These are phyloP conservation scores for Grallaria varia DNA, from an alignment of 2,113 vertebrate species.

Conservation along the genomic window DNA sequence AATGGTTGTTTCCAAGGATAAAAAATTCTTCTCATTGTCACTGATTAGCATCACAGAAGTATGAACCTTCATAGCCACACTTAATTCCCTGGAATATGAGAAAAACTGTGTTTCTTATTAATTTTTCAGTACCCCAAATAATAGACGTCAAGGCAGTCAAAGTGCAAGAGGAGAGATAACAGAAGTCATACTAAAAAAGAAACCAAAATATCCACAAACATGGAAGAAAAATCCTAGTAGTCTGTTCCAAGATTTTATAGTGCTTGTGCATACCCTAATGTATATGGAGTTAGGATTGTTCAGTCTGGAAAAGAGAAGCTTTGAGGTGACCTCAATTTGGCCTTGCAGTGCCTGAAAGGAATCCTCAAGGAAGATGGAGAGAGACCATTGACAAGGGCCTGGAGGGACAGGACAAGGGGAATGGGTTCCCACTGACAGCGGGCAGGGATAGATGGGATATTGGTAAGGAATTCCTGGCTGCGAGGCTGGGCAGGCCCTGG, in stretches of 20 bases:
- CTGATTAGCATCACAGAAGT: not conserved
- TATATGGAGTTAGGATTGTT: not conserved
- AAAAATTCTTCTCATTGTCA: not conserved
- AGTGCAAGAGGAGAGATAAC: not conserved
- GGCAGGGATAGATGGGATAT: not conserved
- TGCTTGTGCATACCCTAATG: not conserved
- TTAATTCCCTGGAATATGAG: not conserved
- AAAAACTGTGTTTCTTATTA: not conserved
- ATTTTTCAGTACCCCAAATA: not conserved
- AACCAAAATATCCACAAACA: not conserved
- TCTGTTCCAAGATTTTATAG: not conserved
- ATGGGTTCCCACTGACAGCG: not conserved
- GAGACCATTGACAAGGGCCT: not conserved
- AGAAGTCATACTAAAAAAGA: not conserved
- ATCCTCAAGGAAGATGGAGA: not conserved
- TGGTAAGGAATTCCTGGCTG: not conserved
- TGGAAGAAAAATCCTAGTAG: not conserved
- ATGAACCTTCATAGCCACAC: not conserved
- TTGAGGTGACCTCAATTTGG: accelerated
- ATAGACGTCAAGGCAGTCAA: not conserved
- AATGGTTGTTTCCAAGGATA: not conserved
- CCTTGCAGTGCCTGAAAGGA: not conserved
- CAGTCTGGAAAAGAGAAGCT: not conserved
- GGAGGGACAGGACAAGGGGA: not conserved
- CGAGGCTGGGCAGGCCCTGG: not conserved